phyloP scores from a whole-genome alignment of 2,113 vertebrate species.

The Neotoma lepida region DNA sequence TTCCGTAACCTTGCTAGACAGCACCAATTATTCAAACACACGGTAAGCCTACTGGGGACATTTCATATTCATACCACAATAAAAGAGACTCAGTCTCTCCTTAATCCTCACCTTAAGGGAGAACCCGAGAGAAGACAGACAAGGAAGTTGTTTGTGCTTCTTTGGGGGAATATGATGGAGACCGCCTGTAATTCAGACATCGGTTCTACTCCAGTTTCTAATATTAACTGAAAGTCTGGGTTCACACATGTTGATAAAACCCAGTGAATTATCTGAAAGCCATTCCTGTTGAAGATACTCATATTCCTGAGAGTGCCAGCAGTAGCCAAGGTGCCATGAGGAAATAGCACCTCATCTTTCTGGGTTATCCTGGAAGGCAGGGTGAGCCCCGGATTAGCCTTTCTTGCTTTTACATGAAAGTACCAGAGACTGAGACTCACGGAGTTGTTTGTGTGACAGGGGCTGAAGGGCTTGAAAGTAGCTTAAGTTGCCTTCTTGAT shows the following conservation, averaged over 20 bases:
- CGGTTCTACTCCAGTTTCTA: slow-evolving; percentile 9
- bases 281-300: slow-evolving; percentile 24
- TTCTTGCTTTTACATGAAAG: slow-evolving; percentile 53
- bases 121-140: not conserved
- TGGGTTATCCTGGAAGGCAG: slow-evolving; percentile 38
- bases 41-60: not conserved
- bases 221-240: slow-evolving; percentile 40
- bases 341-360: slow-evolving; percentile 61
- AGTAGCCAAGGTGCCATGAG: slow-evolving; percentile 37
- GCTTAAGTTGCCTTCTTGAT: slow-evolving; percentile 23
- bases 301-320: slow-evolving; percentile 30
- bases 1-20: not conserved
- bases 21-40: not conserved
- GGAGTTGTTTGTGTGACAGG: not conserved
- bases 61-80: not conserved
- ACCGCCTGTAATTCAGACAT: not conserved
- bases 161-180: not conserved
- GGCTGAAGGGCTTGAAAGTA: not conserved
- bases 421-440: not conserved
- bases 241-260: slow-evolving; percentile 55
- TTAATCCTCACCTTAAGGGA: not conserved
- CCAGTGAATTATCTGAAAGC: slow-evolving; percentile 49
- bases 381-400: slow-evolving; percentile 36
- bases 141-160: not conserved
- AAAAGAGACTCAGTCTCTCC: not conserved